phyloP scores from a whole-genome alignment of 2,888 invertebrate species.

The Leptopilina drosophilae region DNA sequence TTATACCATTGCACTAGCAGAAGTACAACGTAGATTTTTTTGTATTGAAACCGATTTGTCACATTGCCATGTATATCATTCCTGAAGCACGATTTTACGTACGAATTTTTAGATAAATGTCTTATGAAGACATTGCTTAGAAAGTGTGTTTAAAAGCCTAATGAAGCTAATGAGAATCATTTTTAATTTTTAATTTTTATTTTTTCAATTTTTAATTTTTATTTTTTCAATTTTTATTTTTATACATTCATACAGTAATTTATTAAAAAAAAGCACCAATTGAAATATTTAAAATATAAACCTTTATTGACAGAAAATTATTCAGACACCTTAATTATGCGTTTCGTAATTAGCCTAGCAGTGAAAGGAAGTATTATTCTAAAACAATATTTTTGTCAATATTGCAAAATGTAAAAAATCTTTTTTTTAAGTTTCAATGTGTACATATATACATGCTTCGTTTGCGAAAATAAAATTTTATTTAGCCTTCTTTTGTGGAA shows the following conservation, averaged over 20 bases:
- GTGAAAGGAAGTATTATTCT: neutral
- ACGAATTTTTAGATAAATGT: neutral
- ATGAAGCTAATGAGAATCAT: too few relatives aligned
- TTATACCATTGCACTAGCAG: slow-evolving; percentile 22
- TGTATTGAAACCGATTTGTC: neutral
- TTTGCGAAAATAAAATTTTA: slow-evolving; percentile 43
- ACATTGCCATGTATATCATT: slow-evolving; percentile 25
- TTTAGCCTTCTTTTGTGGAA: slow-evolving; percentile 70
- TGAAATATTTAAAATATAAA: neutral
- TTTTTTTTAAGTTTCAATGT: slow-evolving; percentile 42
- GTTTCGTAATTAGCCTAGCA: neutral
- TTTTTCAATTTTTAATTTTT: too few relatives aligned
- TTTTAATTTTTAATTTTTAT: too few relatives aligned
- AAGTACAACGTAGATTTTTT: neutral
- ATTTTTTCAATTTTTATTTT: neutral
- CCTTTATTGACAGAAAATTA: neutral
- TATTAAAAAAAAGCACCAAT: neutral
- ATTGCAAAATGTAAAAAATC: neutral
- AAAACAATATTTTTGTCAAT: slow-evolving; percentile 14
- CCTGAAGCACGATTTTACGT: neutral
- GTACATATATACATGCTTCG: slow-evolving; percentile 55
- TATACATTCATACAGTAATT: neutral
- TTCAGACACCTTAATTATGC: slow-evolving; percentile 3
- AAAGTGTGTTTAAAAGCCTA: too few relatives aligned
- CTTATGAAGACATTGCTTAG: neutral